A percentile compares a stretch with the other conserved stretches of the same genome.
These are phyloP conservation scores for Tachina grossa DNA, from an alignment of 2,888 invertebrate species.

Conservation along the genomic window DNA sequence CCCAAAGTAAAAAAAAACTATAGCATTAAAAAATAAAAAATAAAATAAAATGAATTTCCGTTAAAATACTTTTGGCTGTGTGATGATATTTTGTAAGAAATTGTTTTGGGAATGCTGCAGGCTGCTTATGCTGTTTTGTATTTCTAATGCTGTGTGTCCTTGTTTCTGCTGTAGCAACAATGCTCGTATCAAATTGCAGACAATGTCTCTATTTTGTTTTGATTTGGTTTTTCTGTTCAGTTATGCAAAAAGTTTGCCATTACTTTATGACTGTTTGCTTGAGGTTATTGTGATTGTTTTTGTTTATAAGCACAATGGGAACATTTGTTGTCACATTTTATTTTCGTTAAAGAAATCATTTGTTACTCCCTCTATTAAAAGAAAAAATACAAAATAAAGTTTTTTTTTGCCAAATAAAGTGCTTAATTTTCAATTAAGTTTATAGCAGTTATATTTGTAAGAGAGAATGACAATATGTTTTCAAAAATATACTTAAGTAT, in stretches of 20 bases:
- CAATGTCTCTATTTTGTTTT: conserved; percentile 6
- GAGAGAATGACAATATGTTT: no score
- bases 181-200: conserved; percentile 46
- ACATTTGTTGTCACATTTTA: neutral
- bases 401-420: no score
- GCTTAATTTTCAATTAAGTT: no score
- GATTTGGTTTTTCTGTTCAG: conserved; percentile 4
- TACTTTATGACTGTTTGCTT: conserved; percentile 41
- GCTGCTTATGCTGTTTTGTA: conserved; percentile 18
- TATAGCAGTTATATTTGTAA: no score
- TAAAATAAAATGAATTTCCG: conserved; percentile 49
- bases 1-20: neutral
- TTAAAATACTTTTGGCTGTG: conserved; percentile 41
- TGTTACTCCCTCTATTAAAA: no score
- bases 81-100: conserved; percentile 27
- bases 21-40: neutral
- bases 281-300: conserved; percentile 4
- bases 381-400: no score
- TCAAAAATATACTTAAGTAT: no score
- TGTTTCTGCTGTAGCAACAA: conserved; percentile 6
- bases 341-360: no score
- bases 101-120: conserved; percentile 37
- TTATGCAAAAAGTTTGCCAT: conserved; percentile 32
- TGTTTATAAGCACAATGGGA: conserved; percentile 42
- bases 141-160: neutral